Percentiles rank a stretch among this genome's conserved stretches.
phyloP scores from a whole-genome alignment of 2,888 invertebrate species.

The Mythimna pallens region DNA sequence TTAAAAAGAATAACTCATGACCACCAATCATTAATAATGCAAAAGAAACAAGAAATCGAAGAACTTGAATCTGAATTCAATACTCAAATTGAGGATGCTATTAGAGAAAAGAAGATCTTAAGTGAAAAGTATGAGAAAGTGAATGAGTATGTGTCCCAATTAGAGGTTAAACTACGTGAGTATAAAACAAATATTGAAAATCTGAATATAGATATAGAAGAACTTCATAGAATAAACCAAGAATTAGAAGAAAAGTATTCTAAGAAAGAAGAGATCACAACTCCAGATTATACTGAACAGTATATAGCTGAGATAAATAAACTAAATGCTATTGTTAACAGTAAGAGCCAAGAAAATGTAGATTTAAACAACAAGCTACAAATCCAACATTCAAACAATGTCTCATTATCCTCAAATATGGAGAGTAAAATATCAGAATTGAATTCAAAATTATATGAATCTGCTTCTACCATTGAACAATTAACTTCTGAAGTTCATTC shows the following conservation, averaged over 20 bases:
- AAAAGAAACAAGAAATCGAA: constrained; percentile 85
- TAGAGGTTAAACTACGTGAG: constrained; percentile 81
- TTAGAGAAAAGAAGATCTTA: constrained; percentile 87
- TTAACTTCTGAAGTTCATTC: constrained; percentile 68
- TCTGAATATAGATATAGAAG: constrained; percentile 78
- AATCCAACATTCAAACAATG: constrained; percentile 72
- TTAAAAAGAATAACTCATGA: constrained; percentile 79
- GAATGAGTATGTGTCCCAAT: constrained; percentile 85
- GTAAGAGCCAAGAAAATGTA: constrained; percentile 87
- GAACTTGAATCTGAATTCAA: constrained; percentile 86
- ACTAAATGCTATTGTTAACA: constrained; percentile 86
- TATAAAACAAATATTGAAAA: constrained; percentile 79
- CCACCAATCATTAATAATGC: constrained; percentile 81
- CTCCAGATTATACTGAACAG: constrained; percentile 87
- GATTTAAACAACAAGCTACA: constrained; percentile 77
- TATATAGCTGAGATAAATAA: constrained; percentile 91
- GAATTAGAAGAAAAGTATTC: constrained; percentile 74
- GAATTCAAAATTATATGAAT: constrained; percentile 73
- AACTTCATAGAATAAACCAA: constrained; percentile 80
- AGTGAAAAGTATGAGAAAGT: constrained; percentile 87
- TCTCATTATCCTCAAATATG: constrained; percentile 70
- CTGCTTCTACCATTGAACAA: constrained; percentile 67
- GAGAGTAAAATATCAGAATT: constrained; percentile 80
- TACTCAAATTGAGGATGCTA: constrained; percentile 84
- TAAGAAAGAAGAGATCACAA: constrained; percentile 62